Percentiles rank a stretch among this genome's conserved stretches.
Evolutionary conservation across 2,797 vertebrate genomes (phyloP).

Genomic region (Otus scops): DNA sequence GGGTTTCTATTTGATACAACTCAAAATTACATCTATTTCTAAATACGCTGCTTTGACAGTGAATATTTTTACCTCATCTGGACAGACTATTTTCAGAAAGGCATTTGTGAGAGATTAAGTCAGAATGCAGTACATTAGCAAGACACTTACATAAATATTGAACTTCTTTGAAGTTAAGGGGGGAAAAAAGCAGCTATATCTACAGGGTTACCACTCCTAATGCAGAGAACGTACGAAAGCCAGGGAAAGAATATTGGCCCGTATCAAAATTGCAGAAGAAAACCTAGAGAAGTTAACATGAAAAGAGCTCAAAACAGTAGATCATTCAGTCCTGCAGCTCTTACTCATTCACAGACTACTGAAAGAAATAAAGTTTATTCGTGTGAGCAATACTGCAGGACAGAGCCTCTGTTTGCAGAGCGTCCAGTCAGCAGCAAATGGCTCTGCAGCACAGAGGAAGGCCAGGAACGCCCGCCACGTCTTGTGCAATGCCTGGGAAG

Average conservation of each 20-base stretch:
- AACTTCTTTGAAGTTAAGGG: background rate
- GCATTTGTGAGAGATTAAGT: background rate
- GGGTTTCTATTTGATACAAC: background rate
- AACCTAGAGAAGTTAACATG: background rate
- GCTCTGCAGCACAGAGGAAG: background rate
- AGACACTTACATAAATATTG: background rate
- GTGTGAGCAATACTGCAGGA: background rate
- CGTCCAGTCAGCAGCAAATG: background rate
- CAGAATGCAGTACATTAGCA: constrained; percentile 10
- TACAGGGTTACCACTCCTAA: background rate
- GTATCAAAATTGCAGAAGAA: background rate
- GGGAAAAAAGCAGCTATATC: background rate
- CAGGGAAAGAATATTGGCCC: background rate
- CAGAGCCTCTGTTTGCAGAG: background rate
- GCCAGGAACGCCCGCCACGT: background rate
- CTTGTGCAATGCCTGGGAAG: background rate
- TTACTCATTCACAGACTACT: background rate
- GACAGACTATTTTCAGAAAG: constrained; percentile 51
- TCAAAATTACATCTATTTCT: constrained; percentile 41
- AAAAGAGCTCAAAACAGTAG: background rate
- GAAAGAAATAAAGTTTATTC: background rate
- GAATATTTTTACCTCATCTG: constrained; percentile 42
- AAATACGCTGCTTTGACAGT: background rate
- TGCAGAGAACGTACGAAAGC: background rate
- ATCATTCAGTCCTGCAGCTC: background rate